phyloP scores from a whole-genome alignment of 1,140 invertebrate species.

The Ceratoteleas bidentatus region DNA sequence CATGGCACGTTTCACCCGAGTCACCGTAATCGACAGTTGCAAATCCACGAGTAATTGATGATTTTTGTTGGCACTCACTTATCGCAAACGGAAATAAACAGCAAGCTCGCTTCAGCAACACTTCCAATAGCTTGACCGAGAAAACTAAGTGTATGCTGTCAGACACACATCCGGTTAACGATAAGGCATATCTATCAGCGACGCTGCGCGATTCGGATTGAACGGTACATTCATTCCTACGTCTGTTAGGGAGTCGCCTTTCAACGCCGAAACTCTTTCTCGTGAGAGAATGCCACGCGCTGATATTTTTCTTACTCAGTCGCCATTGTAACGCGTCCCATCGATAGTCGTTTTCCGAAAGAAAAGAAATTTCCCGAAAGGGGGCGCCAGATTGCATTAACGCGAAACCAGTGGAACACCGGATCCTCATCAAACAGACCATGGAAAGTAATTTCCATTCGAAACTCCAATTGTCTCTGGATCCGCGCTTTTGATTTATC shows the following conservation, averaged over 20 bases:
- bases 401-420: too few species aligned
- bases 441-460: too few species aligned
- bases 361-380: conserved; percentile 37
- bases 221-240: conserved; percentile 45
- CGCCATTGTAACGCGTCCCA: conserved; percentile 34
- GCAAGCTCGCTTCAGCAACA: conserved; percentile 10
- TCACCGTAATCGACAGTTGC: too few species aligned
- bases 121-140: conserved; percentile 34
- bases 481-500: too few species aligned
- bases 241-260: conserved; percentile 8
- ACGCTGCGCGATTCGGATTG: conserved; percentile 25
- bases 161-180: conserved; percentile 41
- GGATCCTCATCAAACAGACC: too few species aligned
- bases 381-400: too few species aligned
- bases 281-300: conserved; percentile 25
- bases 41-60: too few species aligned
- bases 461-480: too few species aligned
- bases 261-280: conserved; percentile 6
- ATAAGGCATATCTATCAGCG: conserved; percentile 46
- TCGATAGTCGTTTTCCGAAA: too few species aligned
- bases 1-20: too few species aligned
- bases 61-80: conserved; percentile 1
- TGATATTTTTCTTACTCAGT: conserved; percentile 51
- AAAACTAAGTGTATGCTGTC: conserved; percentile 44
- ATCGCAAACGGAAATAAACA: conserved; percentile 21